Evolutionary conservation across 2,797 vertebrate species (phyloP).

Genomic region (Orientallactaga sibirica): DNA sequence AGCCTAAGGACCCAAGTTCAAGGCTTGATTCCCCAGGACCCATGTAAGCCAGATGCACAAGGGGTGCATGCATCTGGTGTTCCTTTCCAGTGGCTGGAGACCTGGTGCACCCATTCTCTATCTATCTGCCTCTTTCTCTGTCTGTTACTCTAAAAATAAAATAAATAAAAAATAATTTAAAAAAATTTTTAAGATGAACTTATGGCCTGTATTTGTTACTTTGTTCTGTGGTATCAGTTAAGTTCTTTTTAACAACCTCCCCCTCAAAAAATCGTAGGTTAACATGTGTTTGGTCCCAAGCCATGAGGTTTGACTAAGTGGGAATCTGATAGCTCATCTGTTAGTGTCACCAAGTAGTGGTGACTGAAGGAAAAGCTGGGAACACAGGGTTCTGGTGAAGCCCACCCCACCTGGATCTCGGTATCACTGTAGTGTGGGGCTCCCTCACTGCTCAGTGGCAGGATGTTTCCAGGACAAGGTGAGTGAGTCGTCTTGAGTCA

Average conservation of each 20-base stretch:
- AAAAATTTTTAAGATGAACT: no score
- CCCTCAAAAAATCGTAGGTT: not conserved
- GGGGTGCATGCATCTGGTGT: no score
- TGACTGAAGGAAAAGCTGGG: not conserved
- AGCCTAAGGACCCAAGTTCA: no score
- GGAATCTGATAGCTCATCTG: not conserved
- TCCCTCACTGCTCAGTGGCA: no score
- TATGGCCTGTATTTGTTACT: not conserved
- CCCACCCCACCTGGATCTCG: not conserved
- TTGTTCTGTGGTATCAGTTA: not conserved
- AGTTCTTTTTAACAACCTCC: not conserved
- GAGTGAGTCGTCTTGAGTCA: not conserved
- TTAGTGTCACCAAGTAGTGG: not conserved
- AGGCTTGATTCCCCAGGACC: no score
- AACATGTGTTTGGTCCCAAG: not conserved
- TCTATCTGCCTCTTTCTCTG: no score
- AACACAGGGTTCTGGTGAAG: not conserved
- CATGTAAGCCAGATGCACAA: no score
- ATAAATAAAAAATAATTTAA: no score
- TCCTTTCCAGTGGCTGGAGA: no score
- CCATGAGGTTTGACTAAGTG: not conserved
- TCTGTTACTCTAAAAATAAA: no score
- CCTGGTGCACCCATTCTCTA: no score
- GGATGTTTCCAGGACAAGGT: not conserved
- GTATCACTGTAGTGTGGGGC: not conserved